Conservation (phyloP, 2,113 vertebrate species). For the Rousettus leschenaultii region DNA sequence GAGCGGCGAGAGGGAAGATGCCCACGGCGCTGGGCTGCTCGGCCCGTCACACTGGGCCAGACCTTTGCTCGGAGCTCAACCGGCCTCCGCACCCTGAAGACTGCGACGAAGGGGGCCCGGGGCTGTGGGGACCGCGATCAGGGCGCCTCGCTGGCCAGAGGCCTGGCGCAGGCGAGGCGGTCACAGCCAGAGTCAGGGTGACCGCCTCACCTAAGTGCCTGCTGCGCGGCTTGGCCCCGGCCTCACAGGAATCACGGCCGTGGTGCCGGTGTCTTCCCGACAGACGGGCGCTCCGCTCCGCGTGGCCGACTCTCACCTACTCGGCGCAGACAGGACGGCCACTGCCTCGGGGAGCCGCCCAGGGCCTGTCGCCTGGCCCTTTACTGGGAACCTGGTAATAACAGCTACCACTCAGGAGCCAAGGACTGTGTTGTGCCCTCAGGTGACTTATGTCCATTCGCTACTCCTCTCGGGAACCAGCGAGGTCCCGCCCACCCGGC, state of each 20-base stretch:
- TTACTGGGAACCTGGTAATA: background rate
- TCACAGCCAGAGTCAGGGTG: background rate
- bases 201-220: fast-evolving
- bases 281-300: background rate
- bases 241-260: no score
- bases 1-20: fast-evolving
- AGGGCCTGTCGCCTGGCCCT: no score
- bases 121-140: background rate
- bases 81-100: background rate
- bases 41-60: fast-evolving
- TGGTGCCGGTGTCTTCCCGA: background rate
- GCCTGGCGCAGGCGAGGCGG: background rate
- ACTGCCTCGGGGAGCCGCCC: background rate
- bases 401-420: background rate
- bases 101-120: fast-evolving
- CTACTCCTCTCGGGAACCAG: fast-evolving
- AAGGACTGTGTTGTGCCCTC: fast-evolving
- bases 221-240: fast-evolving
- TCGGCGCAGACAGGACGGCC: fast-evolving
- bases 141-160: background rate
- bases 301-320: background rate
- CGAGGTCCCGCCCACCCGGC: fast-evolving
- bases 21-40: background rate
- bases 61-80: fast-evolving
- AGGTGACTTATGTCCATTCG: background rate